Conservation (phyloP, 2,113 vertebrate species). For the Phocoena sinus region DNA sequence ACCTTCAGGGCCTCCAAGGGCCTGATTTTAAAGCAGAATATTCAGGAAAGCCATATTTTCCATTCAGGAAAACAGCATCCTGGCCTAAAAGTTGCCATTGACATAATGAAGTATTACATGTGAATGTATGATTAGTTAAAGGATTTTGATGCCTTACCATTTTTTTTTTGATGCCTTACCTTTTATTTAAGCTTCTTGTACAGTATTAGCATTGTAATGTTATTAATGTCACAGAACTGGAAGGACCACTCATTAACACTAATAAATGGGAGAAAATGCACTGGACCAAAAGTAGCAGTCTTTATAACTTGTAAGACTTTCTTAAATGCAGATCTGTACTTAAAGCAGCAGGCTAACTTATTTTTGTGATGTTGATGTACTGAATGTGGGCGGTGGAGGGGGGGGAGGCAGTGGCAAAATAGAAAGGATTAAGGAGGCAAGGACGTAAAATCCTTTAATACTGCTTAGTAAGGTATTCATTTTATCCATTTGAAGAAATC, state of each 20-base stretch:
- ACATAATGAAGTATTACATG: not conserved
- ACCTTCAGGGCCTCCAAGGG: not conserved
- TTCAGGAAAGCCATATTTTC: not conserved
- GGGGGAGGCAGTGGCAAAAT: not conserved
- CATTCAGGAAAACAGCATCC: not conserved
- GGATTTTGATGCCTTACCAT: not conserved
- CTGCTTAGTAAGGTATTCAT: slow-evolving; percentile 28
- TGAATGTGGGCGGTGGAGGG: not conserved
- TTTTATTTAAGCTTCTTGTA: not conserved
- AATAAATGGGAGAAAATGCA: not conserved
- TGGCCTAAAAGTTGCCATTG: not conserved
- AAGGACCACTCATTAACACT: not conserved
- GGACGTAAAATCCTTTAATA: slow-evolving; percentile 17
- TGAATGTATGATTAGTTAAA: not conserved
- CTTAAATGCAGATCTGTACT: not conserved
- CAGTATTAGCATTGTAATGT: not conserved
- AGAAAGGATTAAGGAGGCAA: not conserved
- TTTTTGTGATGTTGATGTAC: not conserved
- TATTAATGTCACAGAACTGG: not conserved
- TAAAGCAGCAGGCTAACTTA: not conserved
- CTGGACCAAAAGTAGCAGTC: not conserved
- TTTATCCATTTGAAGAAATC: slow-evolving; percentile 30
- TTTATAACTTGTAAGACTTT: not conserved
- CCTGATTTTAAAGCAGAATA: not conserved
- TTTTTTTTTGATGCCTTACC: not conserved